Evolutionary conservation across 1,140 invertebrate genomes (phyloP).

Genomic region (Patella vulgata): DNA sequence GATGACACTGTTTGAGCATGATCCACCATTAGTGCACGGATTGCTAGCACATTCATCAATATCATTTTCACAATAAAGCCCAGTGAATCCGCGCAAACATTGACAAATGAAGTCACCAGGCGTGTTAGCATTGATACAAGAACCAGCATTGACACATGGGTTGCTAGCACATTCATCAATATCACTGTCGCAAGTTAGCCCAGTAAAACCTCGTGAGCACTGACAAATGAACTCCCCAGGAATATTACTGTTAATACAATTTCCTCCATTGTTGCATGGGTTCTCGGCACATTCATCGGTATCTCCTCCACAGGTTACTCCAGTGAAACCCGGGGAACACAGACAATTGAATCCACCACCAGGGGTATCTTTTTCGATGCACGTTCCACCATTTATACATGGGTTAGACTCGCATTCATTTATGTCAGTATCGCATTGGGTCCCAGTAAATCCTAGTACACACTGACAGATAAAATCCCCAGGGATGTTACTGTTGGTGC

Average conservation of each 20-base stretch:
- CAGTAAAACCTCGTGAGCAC: constrained; percentile 18
- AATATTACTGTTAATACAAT: constrained; percentile 23
- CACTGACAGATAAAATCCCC: constrained; percentile 24
- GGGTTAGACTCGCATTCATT: constrained; percentile 42
- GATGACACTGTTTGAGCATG: constrained; percentile 16
- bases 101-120: constrained; percentile 65
- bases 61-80: constrained; percentile 18
- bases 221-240: constrained; percentile 39
- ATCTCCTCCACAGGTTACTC: constrained; percentile 40
- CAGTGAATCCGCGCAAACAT: constrained; percentile 39
- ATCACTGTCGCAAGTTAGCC: constrained; percentile 18
- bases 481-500: constrained; percentile 22
- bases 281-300: constrained; percentile 45
- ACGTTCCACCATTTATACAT: constrained; percentile 56
- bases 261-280: constrained; percentile 14
- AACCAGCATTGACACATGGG: constrained; percentile 23
- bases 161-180: constrained; percentile 13
- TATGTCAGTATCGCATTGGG: constrained; percentile 38
- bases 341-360: constrained; percentile 79
- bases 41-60: constrained; percentile 13
- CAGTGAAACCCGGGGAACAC: constrained; percentile 77
- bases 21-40: constrained; percentile 23
- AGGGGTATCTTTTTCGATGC: constrained; percentile 52
- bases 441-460: constrained; percentile 10
- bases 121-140: constrained; percentile 19